Conservation (phyloP, 2,113 vertebrate genomes). For the Choloepus hoffmanni region DNA sequence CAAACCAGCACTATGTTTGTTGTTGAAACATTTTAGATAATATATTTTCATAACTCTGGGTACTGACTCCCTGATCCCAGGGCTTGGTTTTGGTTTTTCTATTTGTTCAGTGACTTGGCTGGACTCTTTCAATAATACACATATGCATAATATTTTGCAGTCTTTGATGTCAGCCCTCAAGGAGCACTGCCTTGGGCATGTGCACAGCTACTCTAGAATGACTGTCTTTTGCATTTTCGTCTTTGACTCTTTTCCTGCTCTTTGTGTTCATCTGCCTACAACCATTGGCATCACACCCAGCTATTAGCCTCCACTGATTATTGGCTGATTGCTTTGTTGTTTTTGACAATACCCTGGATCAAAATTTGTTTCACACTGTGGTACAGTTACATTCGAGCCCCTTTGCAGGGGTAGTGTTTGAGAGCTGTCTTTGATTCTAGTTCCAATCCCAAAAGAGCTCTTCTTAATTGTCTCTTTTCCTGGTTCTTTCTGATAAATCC, state of each 20-base stretch:
- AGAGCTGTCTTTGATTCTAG: not conserved
- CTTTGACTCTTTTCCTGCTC: not conserved
- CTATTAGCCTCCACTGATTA: not conserved
- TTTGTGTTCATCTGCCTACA: not conserved
- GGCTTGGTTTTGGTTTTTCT: not conserved
- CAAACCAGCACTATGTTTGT: too few relatives aligned
- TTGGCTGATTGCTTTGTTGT: not conserved
- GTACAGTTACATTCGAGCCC: not conserved
- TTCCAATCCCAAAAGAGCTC: not conserved
- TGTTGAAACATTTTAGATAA: too few relatives aligned
- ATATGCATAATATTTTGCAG: not conserved
- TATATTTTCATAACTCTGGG: too few relatives aligned
- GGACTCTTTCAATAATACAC: not conserved
- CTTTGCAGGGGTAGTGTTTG: not conserved
- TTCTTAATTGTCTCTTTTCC: not conserved
- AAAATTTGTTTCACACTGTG: not conserved
- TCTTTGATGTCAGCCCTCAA: not conserved
- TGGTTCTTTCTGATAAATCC: not conserved
- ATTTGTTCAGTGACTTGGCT: not conserved
- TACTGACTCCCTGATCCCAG: too few relatives aligned
- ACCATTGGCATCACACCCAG: not conserved
- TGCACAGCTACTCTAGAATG: not conserved
- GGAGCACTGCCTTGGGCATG: not conserved
- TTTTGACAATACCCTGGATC: not conserved
- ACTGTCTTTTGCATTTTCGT: not conserved